These are phyloP conservation scores for Coptotermes formosanus DNA, from an alignment of 1,140 invertebrate species.

Conservation along the genomic window DNA sequence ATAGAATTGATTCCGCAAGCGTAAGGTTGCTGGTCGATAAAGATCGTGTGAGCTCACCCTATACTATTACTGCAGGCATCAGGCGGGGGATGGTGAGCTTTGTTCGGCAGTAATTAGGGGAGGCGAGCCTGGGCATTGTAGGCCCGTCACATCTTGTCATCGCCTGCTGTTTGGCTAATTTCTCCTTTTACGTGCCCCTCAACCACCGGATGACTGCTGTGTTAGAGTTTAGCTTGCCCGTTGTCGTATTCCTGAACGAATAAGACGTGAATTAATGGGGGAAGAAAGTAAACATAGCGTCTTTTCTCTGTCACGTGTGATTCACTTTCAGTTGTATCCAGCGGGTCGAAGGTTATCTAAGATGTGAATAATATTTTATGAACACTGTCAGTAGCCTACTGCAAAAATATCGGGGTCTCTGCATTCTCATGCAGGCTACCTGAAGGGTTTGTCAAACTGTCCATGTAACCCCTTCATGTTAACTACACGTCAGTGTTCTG, in stretches of 20 bases:
- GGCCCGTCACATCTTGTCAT: conserved; percentile 28
- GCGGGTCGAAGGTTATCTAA: neutral
- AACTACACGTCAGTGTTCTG: no score
- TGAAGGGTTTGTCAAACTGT: no score
- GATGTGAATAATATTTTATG: no score
- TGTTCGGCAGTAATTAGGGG: conserved; percentile 27
- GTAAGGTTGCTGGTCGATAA: neutral
- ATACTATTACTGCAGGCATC: neutral
- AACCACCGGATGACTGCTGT: neutral
- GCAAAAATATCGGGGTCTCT: no score
- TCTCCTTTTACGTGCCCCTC: conserved; percentile 14
- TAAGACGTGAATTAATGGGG: conserved; percentile 12
- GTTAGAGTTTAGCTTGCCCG: neutral
- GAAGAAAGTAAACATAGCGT: neutral
- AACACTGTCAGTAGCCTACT: no score
- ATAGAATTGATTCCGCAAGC: neutral
- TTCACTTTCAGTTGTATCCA: neutral
- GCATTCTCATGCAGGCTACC: no score
- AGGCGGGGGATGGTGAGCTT: neutral
- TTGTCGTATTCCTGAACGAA: neutral
- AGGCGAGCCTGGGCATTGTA: conserved; percentile 20
- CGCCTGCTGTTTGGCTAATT: conserved; percentile 26
- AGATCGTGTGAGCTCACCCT: neutral
- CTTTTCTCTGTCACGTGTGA: neutral
- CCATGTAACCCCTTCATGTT: no score